Base-by-base conservation (phyloP, 92 coral and sea anemone species). In the Zoanthus gigantus region DNA sequence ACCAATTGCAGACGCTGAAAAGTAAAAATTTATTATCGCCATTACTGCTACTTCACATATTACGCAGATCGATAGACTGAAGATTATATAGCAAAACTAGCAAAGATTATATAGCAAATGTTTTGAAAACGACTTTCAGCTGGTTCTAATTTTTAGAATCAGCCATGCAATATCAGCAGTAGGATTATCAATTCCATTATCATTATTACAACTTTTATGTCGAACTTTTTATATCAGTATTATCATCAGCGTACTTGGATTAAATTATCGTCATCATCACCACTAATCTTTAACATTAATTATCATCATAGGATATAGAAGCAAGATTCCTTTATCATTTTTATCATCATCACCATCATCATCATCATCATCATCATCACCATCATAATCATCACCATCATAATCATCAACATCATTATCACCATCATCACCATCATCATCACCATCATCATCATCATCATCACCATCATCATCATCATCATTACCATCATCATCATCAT, bases 1-100 rank as follows among this genome's bases (percentile, higher is more conserved):
- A 96, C 99, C 75, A 89, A 95, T 9, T 94, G 94, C 47, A 96
- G 85, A 37, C 99, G 94, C 99, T 96, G 74, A 13, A 78, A 9
- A 28, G 34, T 31, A 23, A 53, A 11, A 7, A 12, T 44, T 42
- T 37, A 72, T 32, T 32, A 37, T 72, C 5, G 28, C 2, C 50
- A 14, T 72, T 14, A 31, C 12, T 7, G 9, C 48, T 32, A 29
- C 12, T 5, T 71, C 45, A 71, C 18, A 34, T 1, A 34, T 34
- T 3, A 34, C 42, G 3, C 2, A 34, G 42, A 34, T 34, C 42
- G 42, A 34, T 34, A 34, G 3, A 34, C 42, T 34, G 42, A 34
- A 34, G 42, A 1, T 34, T 34, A 34, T 34, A 34, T 34, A 34
- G 42, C 42, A 34, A 34, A 3, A 1, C 42, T 34, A 34, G 3